Conservation (phyloP, 2,113 vertebrate species). For the Addax nasomaculatus region DNA sequence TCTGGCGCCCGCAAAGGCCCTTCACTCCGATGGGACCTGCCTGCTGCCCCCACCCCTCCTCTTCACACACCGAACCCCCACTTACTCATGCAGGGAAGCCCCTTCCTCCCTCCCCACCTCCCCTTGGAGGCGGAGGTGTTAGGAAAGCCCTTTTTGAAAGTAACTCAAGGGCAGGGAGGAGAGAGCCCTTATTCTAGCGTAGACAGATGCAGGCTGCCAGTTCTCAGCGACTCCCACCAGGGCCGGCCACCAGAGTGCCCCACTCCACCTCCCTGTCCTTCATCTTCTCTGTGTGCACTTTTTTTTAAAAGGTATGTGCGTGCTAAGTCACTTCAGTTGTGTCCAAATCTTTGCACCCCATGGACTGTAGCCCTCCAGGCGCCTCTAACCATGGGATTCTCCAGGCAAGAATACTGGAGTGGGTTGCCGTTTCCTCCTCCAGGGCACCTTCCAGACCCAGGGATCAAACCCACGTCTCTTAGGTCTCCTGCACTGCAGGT, state of each 20-base stretch:
- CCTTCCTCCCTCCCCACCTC: neutral
- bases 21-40: neutral
- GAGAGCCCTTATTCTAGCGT: neutral
- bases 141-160: neutral
- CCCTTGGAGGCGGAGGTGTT: neutral
- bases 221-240: neutral
- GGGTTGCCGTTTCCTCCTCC: neutral
- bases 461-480: neutral
- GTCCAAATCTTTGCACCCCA: neutral
- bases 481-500: neutral
- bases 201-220: neutral
- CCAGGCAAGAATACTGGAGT: neutral
- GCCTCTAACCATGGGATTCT: neutral
- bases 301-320: neutral
- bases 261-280: neutral
- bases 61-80: neutral
- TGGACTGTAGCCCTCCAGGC: neutral
- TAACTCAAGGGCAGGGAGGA: neutral
- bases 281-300: neutral
- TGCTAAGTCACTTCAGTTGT: neutral
- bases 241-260: fast-evolving
- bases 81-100: neutral
- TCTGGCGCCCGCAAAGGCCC: neutral
- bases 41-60: fast-evolving
- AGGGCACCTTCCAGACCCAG: neutral